Evolutionary conservation across 2,797 vertebrate genomes (phyloP).

Genomic region (Smutsia temminckii): DNA sequence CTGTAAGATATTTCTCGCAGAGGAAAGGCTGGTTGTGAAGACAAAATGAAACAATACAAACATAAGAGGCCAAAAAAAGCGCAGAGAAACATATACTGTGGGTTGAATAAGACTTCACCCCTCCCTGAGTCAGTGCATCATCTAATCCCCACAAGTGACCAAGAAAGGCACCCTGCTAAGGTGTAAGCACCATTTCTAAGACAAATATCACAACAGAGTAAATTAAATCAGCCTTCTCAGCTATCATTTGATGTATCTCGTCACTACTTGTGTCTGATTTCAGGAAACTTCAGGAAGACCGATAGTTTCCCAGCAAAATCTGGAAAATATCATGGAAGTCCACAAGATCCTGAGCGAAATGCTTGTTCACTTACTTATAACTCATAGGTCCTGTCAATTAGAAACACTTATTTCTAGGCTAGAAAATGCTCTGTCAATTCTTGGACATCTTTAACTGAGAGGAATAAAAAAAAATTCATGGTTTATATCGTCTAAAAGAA

Average conservation of each 20-base stretch:
- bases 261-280: background rate
- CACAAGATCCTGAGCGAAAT: background rate
- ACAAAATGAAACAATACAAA: background rate
- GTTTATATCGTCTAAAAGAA: background rate
- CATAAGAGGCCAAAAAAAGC: background rate
- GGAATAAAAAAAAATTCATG: background rate
- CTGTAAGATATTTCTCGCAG: background rate
- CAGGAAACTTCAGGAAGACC: background rate
- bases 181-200: background rate
- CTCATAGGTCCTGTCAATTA: background rate
- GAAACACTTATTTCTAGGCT: background rate
- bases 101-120: background rate
- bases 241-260: background rate
- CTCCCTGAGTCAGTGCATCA: background rate
- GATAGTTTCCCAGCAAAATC: background rate
- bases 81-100: background rate
- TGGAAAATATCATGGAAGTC: conserved; percentile 13
- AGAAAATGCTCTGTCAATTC: background rate
- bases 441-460: background rate
- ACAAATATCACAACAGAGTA: background rate
- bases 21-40: background rate
- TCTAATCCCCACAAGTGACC: background rate
- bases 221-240: background rate
- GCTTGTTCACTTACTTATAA: background rate
- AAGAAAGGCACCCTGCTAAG: background rate